Base-by-base conservation (phyloP, 1,140 invertebrate species). In the Pomacea maculata region DNA sequence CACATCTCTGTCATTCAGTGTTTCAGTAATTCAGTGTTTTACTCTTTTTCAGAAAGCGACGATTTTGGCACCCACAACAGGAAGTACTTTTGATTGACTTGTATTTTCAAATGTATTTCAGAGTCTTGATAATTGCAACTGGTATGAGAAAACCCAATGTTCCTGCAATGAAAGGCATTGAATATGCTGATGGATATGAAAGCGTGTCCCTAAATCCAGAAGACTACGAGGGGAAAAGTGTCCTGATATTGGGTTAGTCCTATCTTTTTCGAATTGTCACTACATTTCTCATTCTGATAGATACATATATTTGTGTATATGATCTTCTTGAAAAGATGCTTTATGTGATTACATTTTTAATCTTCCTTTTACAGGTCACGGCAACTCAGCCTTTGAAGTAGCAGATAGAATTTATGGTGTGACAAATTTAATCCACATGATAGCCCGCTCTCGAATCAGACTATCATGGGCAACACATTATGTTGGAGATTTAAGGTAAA, bases 391-490 rank as follows among this genome's bases (percentile, higher is more conserved):
- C 10, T 93, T 93, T 86, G 92, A 93, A 86, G 90, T 89, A 52
- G 92, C 92, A 17, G 89, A 92, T 81, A 77, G 86, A 45, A 91
- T 93, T 34, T 92, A 92, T 85, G 91, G 90, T 34, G 77, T 80
- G 34, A 92, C 92, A 54, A 92, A 90, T 81, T 74, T 89, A 15
- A 87, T 93, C 65, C 92, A 92, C 83, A 91, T 93, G 91, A 80
- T 92, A 15, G 87, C 88, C 1, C 76, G 92, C 57, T 91, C 91
- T 25, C 83, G 92, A 75, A 91, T 92, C 1, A 83, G 92, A 72
- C 88, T 93, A 17, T 86, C 92, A 5, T 93, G 92, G 92, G 88
- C 88, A 68, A 93, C 92, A 11, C 92, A 93, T 82, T 93, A 93
- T 84, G 92, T 93, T 29, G 92, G 92, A 29, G 92, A 93, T 85